Conservation (phyloP, 2,113 vertebrate species). For the Siniperca chuatsi region DNA sequence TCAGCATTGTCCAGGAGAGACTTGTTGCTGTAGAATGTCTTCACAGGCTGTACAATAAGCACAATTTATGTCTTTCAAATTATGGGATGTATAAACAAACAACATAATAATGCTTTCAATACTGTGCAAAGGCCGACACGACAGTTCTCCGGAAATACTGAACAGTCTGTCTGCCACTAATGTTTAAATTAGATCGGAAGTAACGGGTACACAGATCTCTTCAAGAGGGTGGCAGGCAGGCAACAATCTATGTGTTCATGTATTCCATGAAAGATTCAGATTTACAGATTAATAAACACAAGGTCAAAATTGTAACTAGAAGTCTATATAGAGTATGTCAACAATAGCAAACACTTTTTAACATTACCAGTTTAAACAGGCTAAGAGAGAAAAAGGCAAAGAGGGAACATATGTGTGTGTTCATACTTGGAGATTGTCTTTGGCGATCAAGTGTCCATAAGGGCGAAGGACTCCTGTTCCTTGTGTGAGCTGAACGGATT, state of each 20-base stretch:
- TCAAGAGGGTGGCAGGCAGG: not conserved
- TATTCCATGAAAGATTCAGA: not conserved
- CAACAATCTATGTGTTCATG: not conserved
- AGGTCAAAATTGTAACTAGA: not conserved
- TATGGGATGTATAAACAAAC: not conserved
- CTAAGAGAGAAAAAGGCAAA: not conserved
- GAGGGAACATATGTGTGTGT: not conserved
- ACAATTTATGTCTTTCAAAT: not conserved
- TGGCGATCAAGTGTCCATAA: conserved; percentile 41
- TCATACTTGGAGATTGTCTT: conserved; percentile 60
- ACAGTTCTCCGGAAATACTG: not conserved
- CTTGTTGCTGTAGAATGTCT: conserved; percentile 67
- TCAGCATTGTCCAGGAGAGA: conserved; percentile 71
- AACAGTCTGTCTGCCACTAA: not conserved
- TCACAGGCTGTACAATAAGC: conserved; percentile 55
- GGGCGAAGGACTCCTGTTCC: conserved; percentile 66
- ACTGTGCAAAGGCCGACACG: not conserved
- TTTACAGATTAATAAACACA: not conserved
- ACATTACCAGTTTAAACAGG: not conserved
- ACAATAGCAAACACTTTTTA: not conserved
- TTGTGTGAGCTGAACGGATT: conserved; percentile 65
- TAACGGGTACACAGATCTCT: not conserved
- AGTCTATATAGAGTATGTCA: not conserved
- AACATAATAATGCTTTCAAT: not conserved
- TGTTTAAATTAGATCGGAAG: not conserved